Percentiles rank a stretch among this genome's conserved stretches.
phyloP scores from a whole-genome alignment of 2,888 invertebrate genomes.

The Priocnemis perturbator region DNA sequence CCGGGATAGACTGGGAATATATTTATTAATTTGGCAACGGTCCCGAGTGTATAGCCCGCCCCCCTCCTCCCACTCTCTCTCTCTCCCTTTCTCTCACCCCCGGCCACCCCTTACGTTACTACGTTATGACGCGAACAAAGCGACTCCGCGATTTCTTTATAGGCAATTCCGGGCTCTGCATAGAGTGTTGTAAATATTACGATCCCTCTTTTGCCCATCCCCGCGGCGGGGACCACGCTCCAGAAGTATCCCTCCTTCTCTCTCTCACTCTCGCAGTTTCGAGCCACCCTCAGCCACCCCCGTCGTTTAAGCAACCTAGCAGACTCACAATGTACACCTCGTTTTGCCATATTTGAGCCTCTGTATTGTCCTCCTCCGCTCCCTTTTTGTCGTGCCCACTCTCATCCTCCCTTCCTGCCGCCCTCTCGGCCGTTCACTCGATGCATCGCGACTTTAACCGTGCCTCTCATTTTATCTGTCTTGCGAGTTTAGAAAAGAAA shows the following conservation, averaged over 20 bases:
- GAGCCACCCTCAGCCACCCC: slow-evolving; percentile 28
- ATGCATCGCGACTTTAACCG: neutral
- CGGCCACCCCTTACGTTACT: slow-evolving; percentile 69
- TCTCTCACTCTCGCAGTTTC: slow-evolving; percentile 24
- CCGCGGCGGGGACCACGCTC: slow-evolving; percentile 10
- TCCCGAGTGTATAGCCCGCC: slow-evolving; percentile 67
- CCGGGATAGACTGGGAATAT: slow-evolving; percentile 68
- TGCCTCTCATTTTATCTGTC: neutral
- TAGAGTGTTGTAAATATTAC: slow-evolving; percentile 72
- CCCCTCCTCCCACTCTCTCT: too few species aligned
- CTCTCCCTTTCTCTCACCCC: neutral
- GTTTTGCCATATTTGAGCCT: neutral
- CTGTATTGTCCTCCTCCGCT: neutral
- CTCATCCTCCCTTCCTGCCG: too few species aligned
- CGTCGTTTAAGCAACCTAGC: too few species aligned
- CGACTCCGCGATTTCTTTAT: slow-evolving; percentile 74
- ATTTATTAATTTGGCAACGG: slow-evolving; percentile 75
- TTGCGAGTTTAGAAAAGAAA: too few species aligned
- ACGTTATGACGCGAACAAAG: slow-evolving; percentile 75
- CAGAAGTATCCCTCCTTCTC: slow-evolving; percentile 32
- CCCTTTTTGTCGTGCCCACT: slow-evolving; percentile 1
- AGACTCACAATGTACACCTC: too few species aligned
- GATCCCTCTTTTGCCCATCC: slow-evolving; percentile 20
- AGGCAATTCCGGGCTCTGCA: slow-evolving; percentile 73
- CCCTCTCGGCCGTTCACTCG: neutral